phyloP scores from a whole-genome alignment of 1,140 invertebrate genomes.

The Conopomorpha cramerella region DNA sequence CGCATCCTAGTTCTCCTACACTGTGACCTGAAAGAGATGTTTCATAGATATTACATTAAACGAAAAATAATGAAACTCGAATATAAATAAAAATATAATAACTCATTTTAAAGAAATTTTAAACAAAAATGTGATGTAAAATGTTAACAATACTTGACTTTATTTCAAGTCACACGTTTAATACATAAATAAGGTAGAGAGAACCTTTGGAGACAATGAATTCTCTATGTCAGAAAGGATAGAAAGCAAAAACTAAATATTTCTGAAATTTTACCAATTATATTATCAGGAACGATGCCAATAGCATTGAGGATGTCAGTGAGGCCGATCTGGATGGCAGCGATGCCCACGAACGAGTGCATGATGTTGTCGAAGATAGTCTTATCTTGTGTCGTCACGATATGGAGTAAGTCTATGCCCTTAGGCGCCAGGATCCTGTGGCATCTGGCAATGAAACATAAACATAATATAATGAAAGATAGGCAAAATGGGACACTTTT shows the following conservation, averaged over 20 bases:
- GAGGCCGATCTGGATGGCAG: constrained; percentile 80
- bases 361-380: constrained; percentile 75
- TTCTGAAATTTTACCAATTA: constrained; percentile 74
- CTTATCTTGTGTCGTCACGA: constrained; percentile 73
- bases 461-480: constrained; percentile 19
- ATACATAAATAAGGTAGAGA: no score
- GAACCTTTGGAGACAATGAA: no score
- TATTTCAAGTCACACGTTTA: no score
- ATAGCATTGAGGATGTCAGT: constrained; percentile 71
- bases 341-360: constrained; percentile 85
- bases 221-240: no score
- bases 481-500: no score
- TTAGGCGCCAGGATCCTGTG: constrained; percentile 68
- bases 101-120: no score
- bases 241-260: no score
- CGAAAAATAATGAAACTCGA: no score
- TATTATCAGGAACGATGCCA: constrained; percentile 73
- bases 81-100: no score
- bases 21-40: constrained; percentile 63
- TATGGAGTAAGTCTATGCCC: constrained; percentile 73
- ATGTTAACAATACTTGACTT: no score
- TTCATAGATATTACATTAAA: background rate
- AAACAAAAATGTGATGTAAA: no score
- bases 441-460: constrained; percentile 41
- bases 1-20: constrained; percentile 81